Conservation (phyloP, 2,888 invertebrate species). For the Dione juno region DNA sequence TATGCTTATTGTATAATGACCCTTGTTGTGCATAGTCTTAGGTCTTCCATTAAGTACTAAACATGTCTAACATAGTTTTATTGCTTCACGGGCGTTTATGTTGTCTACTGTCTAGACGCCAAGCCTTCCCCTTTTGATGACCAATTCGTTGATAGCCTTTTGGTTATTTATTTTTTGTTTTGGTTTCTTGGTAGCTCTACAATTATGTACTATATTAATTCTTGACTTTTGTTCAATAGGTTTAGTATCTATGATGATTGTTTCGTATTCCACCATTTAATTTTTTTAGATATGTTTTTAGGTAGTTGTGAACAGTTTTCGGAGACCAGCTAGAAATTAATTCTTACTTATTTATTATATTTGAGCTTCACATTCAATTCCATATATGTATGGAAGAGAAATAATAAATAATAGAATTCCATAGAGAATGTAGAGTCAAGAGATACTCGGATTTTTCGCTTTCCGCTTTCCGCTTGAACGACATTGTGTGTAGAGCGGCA, state of each 20-base stretch:
- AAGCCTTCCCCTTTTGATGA: slow-evolving; percentile 35
- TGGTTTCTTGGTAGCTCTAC: neutral
- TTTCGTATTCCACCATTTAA: neutral
- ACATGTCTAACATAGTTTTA: slow-evolving; percentile 13
- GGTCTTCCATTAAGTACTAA: slow-evolving; percentile 10
- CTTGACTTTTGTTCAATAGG: too few species aligned
- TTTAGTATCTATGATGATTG: neutral
- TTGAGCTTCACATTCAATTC: too few species aligned
- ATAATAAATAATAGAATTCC: too few species aligned
- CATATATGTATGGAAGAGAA: too few species aligned
- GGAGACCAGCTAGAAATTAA: too few species aligned
- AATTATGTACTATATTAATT: neutral
- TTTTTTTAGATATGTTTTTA: neutral
- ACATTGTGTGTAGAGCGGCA: too few species aligned
- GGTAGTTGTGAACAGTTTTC: too few species aligned
- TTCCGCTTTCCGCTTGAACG: too few species aligned
- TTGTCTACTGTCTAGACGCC: slow-evolving; percentile 39
- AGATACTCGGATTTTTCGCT: too few species aligned
- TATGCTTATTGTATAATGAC: neutral
- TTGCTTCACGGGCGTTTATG: slow-evolving; percentile 34
- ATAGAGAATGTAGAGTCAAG: too few species aligned
- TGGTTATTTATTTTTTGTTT: neutral
- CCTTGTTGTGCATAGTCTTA: neutral
- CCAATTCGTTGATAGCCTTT: slow-evolving; percentile 32
- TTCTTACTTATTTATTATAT: too few species aligned